Base-by-base conservation (phyloP, 2,888 invertebrate genomes). In the Alloscopus bannaensis region DNA sequence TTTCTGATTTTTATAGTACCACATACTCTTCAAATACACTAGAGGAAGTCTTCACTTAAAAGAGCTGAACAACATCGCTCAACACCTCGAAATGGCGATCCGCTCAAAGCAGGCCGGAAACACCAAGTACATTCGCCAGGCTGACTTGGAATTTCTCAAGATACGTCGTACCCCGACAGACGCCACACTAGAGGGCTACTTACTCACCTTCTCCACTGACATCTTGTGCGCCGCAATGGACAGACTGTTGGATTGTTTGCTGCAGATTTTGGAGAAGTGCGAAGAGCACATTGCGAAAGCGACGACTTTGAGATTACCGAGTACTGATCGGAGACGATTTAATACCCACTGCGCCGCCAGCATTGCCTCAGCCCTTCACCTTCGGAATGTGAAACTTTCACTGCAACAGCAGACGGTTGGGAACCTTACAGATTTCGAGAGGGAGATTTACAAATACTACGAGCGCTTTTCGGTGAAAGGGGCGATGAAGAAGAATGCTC, bases 101-200 rank as follows among this genome's bases (percentile, higher is more conserved):
- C n/a, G 13, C 2, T 57, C 57, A 16, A 73, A 73, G 26, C 4
- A 2, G 4, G 28, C 11, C 1, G 65, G 73, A 13, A 22, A 18
- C n/a, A n/a, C 8, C 4, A 65, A 2, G 47, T 59, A 57, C 13
- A 65, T 73, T 20, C 28, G 73, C 0, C n/a, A 55, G 40, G 16
- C 24, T 0, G 73, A 73, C 42, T 57, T 73, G 42, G 73, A 73
- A 24, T 73, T 73, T 47, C 45, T 73, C 3, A 73, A 57, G 20
- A 24, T 57, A 26, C 40, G 65, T 3, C n/a, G 45, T 0, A 20
- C 8, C 1, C 73, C 73, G 1, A 73, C 22, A 3, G 47, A 73
- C 2, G 3, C 18, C 2, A 22, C 55, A 0, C 18, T 73, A 6
- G 73, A 73, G 20, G 11, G 45, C 26, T 73, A 73, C 22, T 18